A percentile compares a stretch with the other conserved stretches of the same genome.
Evolutionary conservation across 2,797 vertebrate species (phyloP).

Genomic region (Danio kyathit): DNA sequence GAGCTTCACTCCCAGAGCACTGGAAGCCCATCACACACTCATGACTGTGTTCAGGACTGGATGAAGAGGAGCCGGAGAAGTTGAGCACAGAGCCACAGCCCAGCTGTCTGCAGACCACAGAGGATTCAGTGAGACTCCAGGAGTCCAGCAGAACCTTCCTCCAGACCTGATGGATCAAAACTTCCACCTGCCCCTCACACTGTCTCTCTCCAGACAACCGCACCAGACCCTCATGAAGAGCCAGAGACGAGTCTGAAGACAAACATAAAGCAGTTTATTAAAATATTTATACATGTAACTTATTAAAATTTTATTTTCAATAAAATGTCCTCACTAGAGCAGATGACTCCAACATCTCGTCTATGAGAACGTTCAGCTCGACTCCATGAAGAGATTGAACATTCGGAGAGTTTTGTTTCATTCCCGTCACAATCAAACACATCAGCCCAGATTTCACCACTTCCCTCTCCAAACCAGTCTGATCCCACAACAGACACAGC

Average conservation of each 20-base stretch:
- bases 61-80: conserved; percentile 30
- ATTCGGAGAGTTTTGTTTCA: conserved; percentile 54
- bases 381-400: conserved; percentile 55
- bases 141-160: conserved; percentile 63
- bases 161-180: conserved; percentile 67
- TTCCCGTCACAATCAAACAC: conserved; percentile 60
- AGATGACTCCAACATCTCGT: conserved; percentile 58
- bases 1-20: conserved; percentile 62
- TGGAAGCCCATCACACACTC: conserved; percentile 45
- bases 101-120: conserved; percentile 74
- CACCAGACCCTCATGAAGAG: conserved; percentile 19
- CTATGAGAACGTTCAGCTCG: conserved; percentile 47
- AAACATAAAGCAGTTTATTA: neutral
- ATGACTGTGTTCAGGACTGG: conserved; percentile 52
- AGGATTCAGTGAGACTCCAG: conserved; percentile 64
- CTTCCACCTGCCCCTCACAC: conserved; percentile 69
- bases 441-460: conserved; percentile 51
- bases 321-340: conserved; percentile 43
- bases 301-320: neutral
- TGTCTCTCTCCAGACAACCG: conserved; percentile 55
- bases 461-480: conserved; percentile 54
- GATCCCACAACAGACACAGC: conserved; percentile 50
- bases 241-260: conserved; percentile 36
- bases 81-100: conserved; percentile 67
- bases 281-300: neutral